phyloP scores from a whole-genome alignment of 2,113 vertebrate genomes.

The Genyomyrus donnyi region DNA sequence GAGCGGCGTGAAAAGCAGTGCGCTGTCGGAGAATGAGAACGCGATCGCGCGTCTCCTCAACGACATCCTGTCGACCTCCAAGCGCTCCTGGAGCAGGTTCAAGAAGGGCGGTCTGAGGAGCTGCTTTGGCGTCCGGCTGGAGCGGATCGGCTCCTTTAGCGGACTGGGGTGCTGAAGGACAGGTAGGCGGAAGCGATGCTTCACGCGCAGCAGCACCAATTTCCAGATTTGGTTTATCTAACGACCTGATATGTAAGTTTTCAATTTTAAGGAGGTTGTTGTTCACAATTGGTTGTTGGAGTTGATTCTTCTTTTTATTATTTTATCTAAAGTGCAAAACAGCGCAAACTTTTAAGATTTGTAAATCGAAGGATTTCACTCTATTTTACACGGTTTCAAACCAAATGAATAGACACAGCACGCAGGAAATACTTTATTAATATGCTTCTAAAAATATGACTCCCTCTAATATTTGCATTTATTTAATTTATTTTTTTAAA shows the following conservation, averaged over 20 bases:
- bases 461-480: neutral
- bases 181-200: slow-evolving; percentile 12
- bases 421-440: neutral
- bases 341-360: neutral
- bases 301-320: neutral
- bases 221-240: neutral
- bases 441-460: neutral
- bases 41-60: slow-evolving; percentile 47
- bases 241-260: neutral
- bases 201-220: neutral
- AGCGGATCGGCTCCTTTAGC: slow-evolving; percentile 67
- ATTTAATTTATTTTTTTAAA: slow-evolving; percentile 19
- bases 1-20: slow-evolving; percentile 31
- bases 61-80: slow-evolving; percentile 55
- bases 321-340: neutral
- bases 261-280: neutral
- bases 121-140: slow-evolving; percentile 66
- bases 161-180: slow-evolving; percentile 61
- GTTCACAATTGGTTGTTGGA: neutral
- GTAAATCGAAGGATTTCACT: neutral
- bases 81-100: slow-evolving; percentile 58
- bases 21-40: slow-evolving; percentile 34
- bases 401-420: neutral
- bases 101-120: slow-evolving; percentile 63
- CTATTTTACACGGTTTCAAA: neutral